A percentile compares a stretch with the other conserved stretches of the same genome.
Conservation (phyloP, 2,113 vertebrate genomes). For the Caracal caracal region DNA sequence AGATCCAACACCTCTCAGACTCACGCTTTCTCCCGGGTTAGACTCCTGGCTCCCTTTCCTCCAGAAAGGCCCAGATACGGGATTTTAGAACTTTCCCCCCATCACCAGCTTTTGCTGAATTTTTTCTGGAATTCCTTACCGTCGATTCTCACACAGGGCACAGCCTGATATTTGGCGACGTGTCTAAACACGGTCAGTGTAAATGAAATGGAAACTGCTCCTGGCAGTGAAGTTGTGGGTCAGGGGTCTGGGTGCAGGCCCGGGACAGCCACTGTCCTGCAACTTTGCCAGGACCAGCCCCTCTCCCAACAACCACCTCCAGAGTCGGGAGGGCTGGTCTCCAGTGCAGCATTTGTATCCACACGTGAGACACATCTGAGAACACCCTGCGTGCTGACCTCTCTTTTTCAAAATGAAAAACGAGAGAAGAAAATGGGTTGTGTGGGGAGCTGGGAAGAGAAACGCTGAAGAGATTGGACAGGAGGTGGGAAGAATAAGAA, state of each 20-base stretch:
- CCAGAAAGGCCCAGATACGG: background rate
- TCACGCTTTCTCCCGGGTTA: background rate
- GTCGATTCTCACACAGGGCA: too few relatives aligned
- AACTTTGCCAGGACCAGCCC: too few relatives aligned
- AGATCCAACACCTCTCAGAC: background rate
- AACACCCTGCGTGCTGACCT: background rate
- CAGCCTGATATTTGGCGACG: background rate
- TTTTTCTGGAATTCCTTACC: background rate
- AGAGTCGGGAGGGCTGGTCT: background rate
- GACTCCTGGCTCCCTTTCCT: background rate
- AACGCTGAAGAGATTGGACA: background rate
- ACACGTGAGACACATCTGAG: background rate
- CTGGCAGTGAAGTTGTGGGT: rapidly evolving
- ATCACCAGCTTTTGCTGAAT: background rate
- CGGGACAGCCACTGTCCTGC: background rate
- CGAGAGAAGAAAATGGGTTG: background rate
- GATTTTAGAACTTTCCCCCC: background rate
- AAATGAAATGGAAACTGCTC: background rate
- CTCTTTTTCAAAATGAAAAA: background rate
- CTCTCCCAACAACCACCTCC: background rate
- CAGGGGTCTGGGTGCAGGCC: background rate
- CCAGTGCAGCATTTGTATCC: background rate
- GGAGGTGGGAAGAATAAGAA: background rate
- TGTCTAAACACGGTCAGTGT: background rate
- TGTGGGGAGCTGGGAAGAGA: background rate